These are phyloP conservation scores for Clarias platycephalus DNA, from an alignment of 2,797 vertebrate genomes.

Conservation along the genomic window DNA sequence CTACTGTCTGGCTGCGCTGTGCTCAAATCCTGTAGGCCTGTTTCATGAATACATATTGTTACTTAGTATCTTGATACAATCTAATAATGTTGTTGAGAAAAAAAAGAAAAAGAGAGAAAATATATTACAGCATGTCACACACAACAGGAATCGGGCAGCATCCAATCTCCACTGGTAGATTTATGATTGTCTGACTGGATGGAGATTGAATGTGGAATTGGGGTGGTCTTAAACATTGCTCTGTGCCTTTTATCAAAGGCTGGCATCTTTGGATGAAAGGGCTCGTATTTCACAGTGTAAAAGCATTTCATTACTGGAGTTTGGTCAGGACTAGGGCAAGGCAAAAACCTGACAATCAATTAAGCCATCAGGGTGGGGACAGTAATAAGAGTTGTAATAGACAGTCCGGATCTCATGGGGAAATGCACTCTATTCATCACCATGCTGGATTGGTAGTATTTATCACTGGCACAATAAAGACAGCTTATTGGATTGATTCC, in stretches of 20 bases:
- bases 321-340: slow-evolving; percentile 46
- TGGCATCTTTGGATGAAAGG: slow-evolving; percentile 51
- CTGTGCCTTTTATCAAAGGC: slow-evolving; percentile 48
- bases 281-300: slow-evolving; percentile 40
- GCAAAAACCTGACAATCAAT: slow-evolving; percentile 66
- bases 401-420: slow-evolving; percentile 58
- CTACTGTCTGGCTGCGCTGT: slow-evolving; percentile 57
- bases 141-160: slow-evolving; percentile 10
- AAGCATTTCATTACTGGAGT: slow-evolving; percentile 25
- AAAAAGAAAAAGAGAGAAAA: slow-evolving; percentile 25
- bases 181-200: slow-evolving; percentile 47
- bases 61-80: slow-evolving; percentile 32
- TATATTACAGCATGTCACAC: slow-evolving; percentile 24
- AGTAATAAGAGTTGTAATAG: slow-evolving; percentile 68
- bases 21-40: slow-evolving; percentile 32
- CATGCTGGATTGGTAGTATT: slow-evolving; percentile 63
- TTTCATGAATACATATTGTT: slow-evolving; percentile 43
- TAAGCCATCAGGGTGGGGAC: slow-evolving; percentile 63
- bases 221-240: slow-evolving; percentile 46
- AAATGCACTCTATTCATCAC: slow-evolving; percentile 68
- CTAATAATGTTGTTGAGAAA: slow-evolving; percentile 32
- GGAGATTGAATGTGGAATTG: slow-evolving; percentile 53
- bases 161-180: slow-evolving; percentile 38
- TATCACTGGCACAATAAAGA: slow-evolving; percentile 61
- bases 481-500: slow-evolving; percentile 14